Evolutionary conservation across 2,797 vertebrate genomes (phyloP).

Genomic region (Liparis tanakae): DNA sequence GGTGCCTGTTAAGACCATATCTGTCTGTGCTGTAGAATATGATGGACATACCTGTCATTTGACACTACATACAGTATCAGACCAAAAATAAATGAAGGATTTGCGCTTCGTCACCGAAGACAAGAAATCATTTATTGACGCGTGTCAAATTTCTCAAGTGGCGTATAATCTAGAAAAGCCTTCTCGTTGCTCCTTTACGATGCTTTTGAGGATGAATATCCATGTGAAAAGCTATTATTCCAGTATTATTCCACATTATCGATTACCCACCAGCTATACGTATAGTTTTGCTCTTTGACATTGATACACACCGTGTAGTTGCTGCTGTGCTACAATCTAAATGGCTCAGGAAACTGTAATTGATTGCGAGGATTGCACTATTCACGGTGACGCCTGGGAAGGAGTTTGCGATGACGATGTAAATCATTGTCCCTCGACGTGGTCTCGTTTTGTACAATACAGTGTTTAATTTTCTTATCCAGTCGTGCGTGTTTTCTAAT

Average conservation of each 20-base stretch:
- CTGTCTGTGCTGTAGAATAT: constrained; percentile 21
- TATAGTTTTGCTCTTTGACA: constrained; percentile 24
- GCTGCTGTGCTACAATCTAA: constrained; percentile 42
- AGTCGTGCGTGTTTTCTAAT: constrained; percentile 48
- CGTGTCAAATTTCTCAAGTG: constrained; percentile 5
- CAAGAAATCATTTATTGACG: constrained; percentile 19
- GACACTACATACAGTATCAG: not conserved
- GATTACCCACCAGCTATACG: constrained; percentile 12
- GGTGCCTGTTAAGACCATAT: constrained; percentile 18
- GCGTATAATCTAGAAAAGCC: not conserved
- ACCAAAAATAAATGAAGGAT: not conserved
- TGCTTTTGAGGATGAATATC: constrained; percentile 11
- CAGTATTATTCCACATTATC: constrained; percentile 4
- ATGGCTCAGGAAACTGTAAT: constrained; percentile 52
- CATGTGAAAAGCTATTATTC: constrained; percentile 4
- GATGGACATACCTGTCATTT: not conserved
- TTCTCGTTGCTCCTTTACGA: constrained; percentile 3
- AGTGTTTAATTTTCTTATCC: constrained; percentile 40
- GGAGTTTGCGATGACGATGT: constrained; percentile 10
- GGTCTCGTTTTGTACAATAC: constrained; percentile 49
- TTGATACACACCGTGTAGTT: not conserved
- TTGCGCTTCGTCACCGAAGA: not conserved
- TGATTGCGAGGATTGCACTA: constrained; percentile 43
- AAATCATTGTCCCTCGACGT: constrained; percentile 21
- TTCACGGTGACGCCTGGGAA: constrained; percentile 35